Conservation (phyloP, 2,797 vertebrate species). For the Psittacula echo region DNA sequence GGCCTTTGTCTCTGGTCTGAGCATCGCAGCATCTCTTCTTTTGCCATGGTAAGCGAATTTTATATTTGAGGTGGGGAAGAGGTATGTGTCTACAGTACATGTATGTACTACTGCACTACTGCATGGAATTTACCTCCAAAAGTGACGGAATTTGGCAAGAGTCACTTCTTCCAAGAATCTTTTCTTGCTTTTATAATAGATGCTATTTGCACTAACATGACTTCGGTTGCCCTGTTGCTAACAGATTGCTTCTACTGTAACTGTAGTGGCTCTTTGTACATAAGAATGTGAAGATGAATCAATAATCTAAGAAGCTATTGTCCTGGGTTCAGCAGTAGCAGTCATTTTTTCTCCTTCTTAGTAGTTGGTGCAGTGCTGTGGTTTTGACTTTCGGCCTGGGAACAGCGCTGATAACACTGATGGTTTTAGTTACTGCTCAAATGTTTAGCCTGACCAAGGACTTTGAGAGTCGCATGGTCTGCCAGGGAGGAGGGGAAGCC, state of each 20-base stretch:
- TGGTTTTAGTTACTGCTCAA: too few relatives aligned
- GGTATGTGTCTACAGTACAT: neutral
- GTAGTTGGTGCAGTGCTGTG: too few relatives aligned
- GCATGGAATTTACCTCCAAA: neutral
- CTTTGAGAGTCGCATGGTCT: too few relatives aligned
- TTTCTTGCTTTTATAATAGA: neutral
- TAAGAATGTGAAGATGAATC: neutral
- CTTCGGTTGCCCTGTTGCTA: neutral
- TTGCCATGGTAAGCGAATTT: constrained; percentile 89
- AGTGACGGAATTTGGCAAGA: neutral
- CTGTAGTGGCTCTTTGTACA: neutral
- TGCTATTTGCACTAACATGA: neutral
- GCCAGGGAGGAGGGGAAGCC: too few relatives aligned
- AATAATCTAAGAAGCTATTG: neutral
- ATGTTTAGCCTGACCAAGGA: too few relatives aligned
- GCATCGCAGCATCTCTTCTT: constrained; percentile 91
- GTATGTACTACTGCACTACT: neutral
- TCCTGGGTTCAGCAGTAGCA: too few relatives aligned
- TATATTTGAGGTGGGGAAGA: neutral
- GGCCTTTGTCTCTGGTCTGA: constrained; percentile 91
- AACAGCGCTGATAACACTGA: too few relatives aligned
- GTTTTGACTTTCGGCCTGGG: too few relatives aligned
- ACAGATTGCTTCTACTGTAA: neutral
- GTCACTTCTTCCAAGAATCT: neutral
- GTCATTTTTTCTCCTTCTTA: too few relatives aligned